A percentile compares a stretch with the other conserved stretches of the same genome.
Conservation (phyloP, 2,797 vertebrate genomes). For the Tamandua tetradactyla region DNA sequence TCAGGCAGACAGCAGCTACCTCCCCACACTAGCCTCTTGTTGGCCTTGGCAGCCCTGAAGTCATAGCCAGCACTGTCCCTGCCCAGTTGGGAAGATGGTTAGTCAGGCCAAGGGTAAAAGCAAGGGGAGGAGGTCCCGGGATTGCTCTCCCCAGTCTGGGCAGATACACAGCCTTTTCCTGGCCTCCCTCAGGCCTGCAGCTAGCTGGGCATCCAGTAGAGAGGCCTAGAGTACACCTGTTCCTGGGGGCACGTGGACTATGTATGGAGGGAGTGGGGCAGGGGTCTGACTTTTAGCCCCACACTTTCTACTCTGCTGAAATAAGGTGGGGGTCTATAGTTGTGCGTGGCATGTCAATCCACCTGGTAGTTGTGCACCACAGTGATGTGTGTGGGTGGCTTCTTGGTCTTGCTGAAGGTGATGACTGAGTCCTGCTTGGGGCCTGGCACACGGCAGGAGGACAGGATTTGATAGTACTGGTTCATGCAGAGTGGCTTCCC, state of each 20-base stretch:
- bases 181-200: neutral
- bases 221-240: neutral
- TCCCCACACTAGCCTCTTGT: neutral
- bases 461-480: constrained; percentile 98
- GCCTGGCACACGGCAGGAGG: constrained; percentile 95
- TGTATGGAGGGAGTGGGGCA: neutral
- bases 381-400: constrained; percentile 91
- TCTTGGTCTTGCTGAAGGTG: constrained; percentile 89
- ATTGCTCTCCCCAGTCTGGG: neutral
- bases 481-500: constrained; percentile 97
- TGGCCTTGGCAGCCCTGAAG: neutral
- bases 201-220: neutral
- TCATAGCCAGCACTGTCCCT: neutral
- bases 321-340: fast-evolving
- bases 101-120: neutral
- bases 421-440: constrained; percentile 93
- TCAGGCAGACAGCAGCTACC: neutral
- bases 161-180: neutral
- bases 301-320: neutral
- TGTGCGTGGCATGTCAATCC: neutral
- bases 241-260: fast-evolving
- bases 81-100: neutral
- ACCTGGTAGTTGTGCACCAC: constrained; percentile 99
- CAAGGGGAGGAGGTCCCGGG: neutral
- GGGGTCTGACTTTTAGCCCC: neutral